Percentiles rank a stretch among this genome's conserved stretches.
Conservation (phyloP, 2,797 vertebrate species). For the Florisuga fusca region DNA sequence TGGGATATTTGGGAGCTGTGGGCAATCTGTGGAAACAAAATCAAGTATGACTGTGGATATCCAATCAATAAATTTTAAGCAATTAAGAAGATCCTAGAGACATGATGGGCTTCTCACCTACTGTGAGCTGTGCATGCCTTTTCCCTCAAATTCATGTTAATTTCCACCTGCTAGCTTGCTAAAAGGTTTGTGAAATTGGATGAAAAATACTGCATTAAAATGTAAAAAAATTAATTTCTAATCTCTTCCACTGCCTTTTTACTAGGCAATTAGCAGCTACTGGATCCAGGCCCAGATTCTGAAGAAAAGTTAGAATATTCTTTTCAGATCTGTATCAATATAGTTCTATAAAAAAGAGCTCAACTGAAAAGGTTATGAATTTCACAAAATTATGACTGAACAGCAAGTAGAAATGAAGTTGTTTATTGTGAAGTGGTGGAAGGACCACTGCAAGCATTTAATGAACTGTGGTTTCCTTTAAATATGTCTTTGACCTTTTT, state of each 20-base stretch:
- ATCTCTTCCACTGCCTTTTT: not conserved
- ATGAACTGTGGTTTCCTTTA: not conserved
- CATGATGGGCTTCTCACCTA: not conserved
- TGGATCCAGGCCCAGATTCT: not conserved
- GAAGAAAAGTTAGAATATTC: not conserved
- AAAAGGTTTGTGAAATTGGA: not conserved
- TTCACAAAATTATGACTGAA: not conserved
- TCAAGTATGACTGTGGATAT: not conserved
- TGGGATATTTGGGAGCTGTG: constrained; percentile 87
- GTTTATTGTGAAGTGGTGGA: not conserved
- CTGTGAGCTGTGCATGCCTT: not conserved
- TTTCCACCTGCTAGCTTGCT: not conserved
- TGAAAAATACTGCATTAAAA: not conserved
- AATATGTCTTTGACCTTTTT: not conserved
- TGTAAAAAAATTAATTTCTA: not conserved
- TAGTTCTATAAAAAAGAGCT: not conserved
- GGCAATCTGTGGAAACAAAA: constrained; percentile 85
- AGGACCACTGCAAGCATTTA: not conserved
- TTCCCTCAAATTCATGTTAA: not conserved
- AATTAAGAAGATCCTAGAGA: not conserved
- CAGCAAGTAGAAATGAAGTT: not conserved
- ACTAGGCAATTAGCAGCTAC: not conserved
- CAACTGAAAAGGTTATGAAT: not conserved
- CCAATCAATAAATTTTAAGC: not conserved
- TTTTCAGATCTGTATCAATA: not conserved